Conservation (phyloP, 1,140 invertebrate species). For the Berghia stephanieae region DNA sequence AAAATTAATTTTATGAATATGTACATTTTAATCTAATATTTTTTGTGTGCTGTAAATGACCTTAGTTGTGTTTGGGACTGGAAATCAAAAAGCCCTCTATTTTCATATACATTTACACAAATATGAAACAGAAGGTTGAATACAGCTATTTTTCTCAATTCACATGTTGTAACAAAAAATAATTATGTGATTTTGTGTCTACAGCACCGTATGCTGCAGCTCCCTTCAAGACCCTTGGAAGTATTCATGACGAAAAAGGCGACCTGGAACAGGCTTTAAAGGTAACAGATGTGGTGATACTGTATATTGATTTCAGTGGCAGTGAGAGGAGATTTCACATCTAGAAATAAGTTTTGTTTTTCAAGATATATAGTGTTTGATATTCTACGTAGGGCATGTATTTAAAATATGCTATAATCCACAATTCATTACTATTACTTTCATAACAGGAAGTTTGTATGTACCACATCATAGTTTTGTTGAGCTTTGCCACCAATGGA, state of each 20-base stretch:
- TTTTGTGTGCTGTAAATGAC: too few species aligned
- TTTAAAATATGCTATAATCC: neutral
- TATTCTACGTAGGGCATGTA: neutral
- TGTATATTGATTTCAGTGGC: neutral
- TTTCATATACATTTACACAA: too few species aligned
- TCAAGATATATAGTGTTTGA: neutral
- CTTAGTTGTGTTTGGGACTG: too few species aligned
- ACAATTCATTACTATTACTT: neutral
- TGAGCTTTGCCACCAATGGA: too few species aligned
- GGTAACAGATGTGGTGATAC: neutral
- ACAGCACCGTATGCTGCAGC: slow-evolving; percentile 28
- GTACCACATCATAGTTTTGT: too few species aligned
- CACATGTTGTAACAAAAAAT: too few species aligned
- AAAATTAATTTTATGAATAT: too few species aligned
- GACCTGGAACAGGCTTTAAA: slow-evolving; percentile 26
- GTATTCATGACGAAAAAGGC: slow-evolving; percentile 25
- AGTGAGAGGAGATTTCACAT: neutral
- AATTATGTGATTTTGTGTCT: neutral
- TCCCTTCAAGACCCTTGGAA: slow-evolving; percentile 23
- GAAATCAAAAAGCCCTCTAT: too few species aligned
- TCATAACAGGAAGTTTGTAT: neutral
- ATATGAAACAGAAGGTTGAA: too few species aligned
- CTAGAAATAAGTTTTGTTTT: neutral
- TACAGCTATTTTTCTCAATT: too few species aligned
- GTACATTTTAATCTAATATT: too few species aligned